Evolutionary conservation across 2,888 invertebrate genomes (phyloP), one percentile per base, ranked within the genome.

Genomic region (Plebejus melissa): DNA sequence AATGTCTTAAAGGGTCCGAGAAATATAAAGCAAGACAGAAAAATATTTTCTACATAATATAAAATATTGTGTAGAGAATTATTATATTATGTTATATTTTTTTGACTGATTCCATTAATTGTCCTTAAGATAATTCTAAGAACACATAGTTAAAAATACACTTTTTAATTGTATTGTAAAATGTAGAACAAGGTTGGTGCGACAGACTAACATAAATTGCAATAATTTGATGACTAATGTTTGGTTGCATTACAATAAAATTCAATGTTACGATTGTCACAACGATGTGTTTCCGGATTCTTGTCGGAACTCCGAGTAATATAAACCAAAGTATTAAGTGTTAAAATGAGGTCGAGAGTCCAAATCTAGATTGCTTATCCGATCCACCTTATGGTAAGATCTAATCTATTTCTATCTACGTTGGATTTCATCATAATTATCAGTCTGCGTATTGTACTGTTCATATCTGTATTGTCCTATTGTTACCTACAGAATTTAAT

Each of bases 111-210:
- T 13, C 22, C 4, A 32, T 65, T 11, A 16, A 65, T 65, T 32
- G 65, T 65, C 32, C 65, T 32, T 65, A 16, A 65, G 65, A 65
- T 65, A 65, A 32, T 65, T 65, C 32, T 65, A 65, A 32, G 65
- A 65, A 65, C 32, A 32, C 65, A 32, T 65, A 65, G 65, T 65
- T 65, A 65, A 65, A 65, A 65, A 65, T 65, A 65, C 32, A 65
- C 32, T 65, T 65, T 87, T 87, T 87, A 87, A 88, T 88, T 89
- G 86, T 88, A 87, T 88, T 89, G 86, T 87, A 82, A 87, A 90
- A 22, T 89, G 86, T 89, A 78, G 90, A 88, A 87, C 90, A 90
- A 91, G 91, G 91, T 87, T 86, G 86, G 83, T 86, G 85, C 85
- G 88, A 86, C 88, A 87, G 87, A 88, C 84, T 88, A 85, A 87